phyloP scores from a whole-genome alignment of 1,140 invertebrate genomes.

The Eueides isabella region DNA sequence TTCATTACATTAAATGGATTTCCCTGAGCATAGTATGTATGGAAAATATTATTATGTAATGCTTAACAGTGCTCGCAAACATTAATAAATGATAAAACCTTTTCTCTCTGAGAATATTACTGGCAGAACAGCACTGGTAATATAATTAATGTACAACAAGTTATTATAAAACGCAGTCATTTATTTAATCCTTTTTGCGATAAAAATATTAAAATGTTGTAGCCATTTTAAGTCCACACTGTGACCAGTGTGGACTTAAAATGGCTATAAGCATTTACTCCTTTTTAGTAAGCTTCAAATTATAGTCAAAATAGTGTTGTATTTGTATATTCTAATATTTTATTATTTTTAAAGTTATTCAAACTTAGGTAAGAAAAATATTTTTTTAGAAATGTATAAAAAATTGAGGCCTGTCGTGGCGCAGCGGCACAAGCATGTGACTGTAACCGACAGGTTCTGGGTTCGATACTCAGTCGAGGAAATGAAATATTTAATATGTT shows the following conservation, averaged over 20 bases:
- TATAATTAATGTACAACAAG: conserved; percentile 8
- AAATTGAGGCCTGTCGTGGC: too few species aligned
- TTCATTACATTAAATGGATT: too few species aligned
- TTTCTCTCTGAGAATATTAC: conserved; percentile 6
- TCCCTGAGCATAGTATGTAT: neutral
- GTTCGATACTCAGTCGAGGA: too few species aligned
- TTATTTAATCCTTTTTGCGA: conserved; percentile 1
- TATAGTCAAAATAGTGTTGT: neutral
- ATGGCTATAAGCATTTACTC: too few species aligned
- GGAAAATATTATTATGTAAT: conserved; percentile 1
- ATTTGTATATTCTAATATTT: neutral
- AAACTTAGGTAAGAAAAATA: too few species aligned
- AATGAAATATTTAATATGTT: too few species aligned
- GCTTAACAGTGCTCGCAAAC: conserved; percentile 1
- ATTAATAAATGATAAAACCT: conserved; percentile 15
- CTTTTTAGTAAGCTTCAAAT: neutral
- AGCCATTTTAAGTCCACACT: too few species aligned
- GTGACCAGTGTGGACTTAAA: too few species aligned
- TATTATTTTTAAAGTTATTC: too few species aligned
- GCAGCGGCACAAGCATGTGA: too few species aligned
- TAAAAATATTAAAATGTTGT: neutral
- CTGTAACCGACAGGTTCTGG: too few species aligned
- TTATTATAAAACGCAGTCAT: conserved; percentile 8
- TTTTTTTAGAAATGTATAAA: too few species aligned
- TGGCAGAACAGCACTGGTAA: neutral